A percentile compares a stretch with the other conserved stretches of the same genome.
Conservation (phyloP, 2,888 invertebrate genomes). For the Melanophora roralis region DNA sequence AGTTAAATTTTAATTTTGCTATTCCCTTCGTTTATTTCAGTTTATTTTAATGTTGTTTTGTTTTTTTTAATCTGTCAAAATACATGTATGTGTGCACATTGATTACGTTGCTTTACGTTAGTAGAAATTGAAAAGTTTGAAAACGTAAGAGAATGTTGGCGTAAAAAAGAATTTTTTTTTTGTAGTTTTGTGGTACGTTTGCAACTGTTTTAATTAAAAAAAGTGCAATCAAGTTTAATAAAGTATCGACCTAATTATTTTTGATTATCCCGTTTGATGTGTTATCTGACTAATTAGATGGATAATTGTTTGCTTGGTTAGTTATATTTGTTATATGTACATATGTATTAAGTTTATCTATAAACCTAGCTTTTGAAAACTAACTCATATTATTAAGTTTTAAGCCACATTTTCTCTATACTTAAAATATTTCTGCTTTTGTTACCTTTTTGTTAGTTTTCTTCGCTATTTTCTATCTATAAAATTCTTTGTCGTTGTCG, state of each 20-base stretch:
- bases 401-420: too few species aligned
- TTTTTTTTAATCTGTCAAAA: too few species aligned
- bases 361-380: too few species aligned
- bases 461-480: too few species aligned
- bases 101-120: conserved; percentile 40
- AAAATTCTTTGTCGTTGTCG: too few species aligned
- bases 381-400: too few species aligned
- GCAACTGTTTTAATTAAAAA: neutral
- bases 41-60: neutral
- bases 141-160: neutral
- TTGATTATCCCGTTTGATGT: too few species aligned
- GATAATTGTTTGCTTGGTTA: conserved; percentile 6
- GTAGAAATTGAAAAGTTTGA: conserved; percentile 11
- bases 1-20: conserved; percentile 4
- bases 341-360: too few species aligned
- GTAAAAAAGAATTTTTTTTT: neutral
- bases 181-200: neutral
- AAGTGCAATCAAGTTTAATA: neutral
- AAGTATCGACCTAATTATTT: neutral
- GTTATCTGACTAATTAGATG: neutral
- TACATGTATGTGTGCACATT: conserved; percentile 3
- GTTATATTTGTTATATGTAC: neutral
- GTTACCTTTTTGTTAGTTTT: conserved; percentile 1
- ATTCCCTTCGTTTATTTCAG: neutral
- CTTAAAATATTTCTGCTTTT: too few species aligned